phyloP scores from a whole-genome alignment of 2,888 invertebrate species.

The Protula sp. region DNA sequence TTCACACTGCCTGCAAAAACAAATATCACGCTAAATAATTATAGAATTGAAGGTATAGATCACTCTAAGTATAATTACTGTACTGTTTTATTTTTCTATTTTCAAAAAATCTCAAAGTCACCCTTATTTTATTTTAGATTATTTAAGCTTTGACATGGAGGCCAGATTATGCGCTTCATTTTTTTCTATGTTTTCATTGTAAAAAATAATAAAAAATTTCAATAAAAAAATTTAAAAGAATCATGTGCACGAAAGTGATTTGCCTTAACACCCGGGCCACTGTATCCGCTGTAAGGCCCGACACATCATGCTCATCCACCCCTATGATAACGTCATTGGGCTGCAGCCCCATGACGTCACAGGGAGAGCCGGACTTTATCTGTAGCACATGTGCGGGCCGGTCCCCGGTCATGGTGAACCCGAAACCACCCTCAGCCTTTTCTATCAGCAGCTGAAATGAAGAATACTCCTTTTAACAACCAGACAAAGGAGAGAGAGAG shows the following conservation, averaged over 20 bases:
- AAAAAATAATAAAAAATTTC: no score
- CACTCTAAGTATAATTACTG: neutral
- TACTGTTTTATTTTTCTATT: no score
- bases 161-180: no score
- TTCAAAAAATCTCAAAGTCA: neutral
- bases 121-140: neutral
- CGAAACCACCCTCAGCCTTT: slow-evolving; percentile 9
- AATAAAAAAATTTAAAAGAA: no score
- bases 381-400: neutral
- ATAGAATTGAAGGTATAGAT: no score
- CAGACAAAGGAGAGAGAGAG: neutral
- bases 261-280: neutral
- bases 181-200: no score
- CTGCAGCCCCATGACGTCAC: neutral
- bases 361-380: neutral
- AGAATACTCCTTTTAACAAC: neutral
- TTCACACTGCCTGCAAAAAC: neutral
- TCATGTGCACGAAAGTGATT: no score
- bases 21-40: no score
- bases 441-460: neutral
- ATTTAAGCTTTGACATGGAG: no score
- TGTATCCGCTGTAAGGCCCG: neutral
- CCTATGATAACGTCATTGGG: neutral
- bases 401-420: slow-evolving; percentile 15
- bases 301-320: neutral